Conservation (phyloP, 2,113 vertebrate species). For the Dicaeum eximium region DNA sequence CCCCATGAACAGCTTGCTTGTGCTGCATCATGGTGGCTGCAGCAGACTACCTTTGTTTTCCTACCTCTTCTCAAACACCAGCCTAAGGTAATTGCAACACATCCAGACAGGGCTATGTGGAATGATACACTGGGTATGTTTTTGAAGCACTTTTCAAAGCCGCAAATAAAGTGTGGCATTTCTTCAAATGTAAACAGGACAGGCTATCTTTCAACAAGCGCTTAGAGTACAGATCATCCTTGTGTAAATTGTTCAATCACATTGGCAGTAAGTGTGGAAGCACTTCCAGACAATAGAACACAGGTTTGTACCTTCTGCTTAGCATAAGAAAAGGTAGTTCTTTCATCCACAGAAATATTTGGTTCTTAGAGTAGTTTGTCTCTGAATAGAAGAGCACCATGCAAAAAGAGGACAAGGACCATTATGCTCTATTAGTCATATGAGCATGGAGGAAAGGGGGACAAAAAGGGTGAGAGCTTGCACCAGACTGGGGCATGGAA, state of each 20-base stretch:
- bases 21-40: neutral
- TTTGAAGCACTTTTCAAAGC: neutral
- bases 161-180: neutral
- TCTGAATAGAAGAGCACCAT: neutral
- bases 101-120: neutral
- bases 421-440: neutral
- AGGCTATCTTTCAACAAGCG: neutral
- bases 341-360: neutral
- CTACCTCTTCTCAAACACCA: neutral
- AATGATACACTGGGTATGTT: neutral
- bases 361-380: neutral
- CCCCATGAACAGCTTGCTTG: fast-evolving
- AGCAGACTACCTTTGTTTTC: neutral
- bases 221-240: neutral
- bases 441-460: neutral
- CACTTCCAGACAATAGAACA: neutral
- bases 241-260: neutral
- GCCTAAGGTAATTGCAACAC: neutral
- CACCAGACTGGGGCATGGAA: neutral
- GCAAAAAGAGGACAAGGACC: neutral
- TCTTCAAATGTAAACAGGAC: neutral
- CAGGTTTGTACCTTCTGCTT: neutral
- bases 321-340: neutral
- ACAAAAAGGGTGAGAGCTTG: neutral
- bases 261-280: neutral